These are phyloP conservation scores for Siniperca undulata DNA, from an alignment of 2,797 vertebrate species.

Conservation along the genomic window DNA sequence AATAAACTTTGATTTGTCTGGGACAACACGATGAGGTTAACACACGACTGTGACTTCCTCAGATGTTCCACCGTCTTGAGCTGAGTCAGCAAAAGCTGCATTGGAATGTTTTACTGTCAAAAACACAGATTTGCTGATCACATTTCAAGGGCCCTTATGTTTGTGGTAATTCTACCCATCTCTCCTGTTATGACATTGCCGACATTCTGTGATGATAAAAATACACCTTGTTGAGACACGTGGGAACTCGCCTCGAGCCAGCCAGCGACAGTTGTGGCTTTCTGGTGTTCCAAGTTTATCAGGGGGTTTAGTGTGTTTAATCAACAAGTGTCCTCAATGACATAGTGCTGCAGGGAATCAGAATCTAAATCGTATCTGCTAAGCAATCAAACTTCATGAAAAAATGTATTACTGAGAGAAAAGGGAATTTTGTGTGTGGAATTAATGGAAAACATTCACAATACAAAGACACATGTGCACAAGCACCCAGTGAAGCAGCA, in stretches of 20 bases:
- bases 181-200: conserved; percentile 74
- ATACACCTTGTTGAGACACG: conserved; percentile 75
- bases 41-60: conserved; percentile 47
- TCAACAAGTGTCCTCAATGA: conserved; percentile 47
- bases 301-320: conserved; percentile 44
- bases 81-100: conserved; percentile 39
- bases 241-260: conserved; percentile 67
- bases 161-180: conserved; percentile 72
- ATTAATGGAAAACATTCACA: conserved; percentile 11
- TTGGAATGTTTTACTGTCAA: conserved; percentile 39
- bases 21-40: conserved; percentile 25
- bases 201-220: conserved; percentile 78
- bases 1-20: conserved; percentile 62
- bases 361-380: background rate
- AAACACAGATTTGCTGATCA: conserved; percentile 61
- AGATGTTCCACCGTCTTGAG: conserved; percentile 48
- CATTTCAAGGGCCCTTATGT: conserved; percentile 73
- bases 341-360: conserved; percentile 1
- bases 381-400: background rate
- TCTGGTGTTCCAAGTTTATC: conserved; percentile 60
- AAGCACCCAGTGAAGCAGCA: conserved; percentile 43
- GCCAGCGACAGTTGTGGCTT: conserved; percentile 57
- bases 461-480: conserved; percentile 5
- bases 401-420: background rate
- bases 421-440: conserved; percentile 12